Percentiles rank a stretch among this genome's conserved stretches.
Conservation (phyloP, 2,797 vertebrate genomes). For the Macropus fuliginosus region DNA sequence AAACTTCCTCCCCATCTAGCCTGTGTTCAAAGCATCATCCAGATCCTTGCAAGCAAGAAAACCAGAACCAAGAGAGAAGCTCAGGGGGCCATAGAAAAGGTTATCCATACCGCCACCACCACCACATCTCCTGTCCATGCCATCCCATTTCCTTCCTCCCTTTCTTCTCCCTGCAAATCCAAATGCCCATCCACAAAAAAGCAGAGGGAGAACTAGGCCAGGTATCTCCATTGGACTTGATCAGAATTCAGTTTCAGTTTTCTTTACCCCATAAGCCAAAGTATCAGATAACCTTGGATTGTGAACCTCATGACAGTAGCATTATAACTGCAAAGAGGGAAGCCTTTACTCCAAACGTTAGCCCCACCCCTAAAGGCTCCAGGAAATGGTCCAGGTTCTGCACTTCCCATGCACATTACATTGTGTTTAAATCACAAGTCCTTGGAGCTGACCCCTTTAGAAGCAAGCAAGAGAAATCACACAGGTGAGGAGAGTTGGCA, state of each 20-base stretch:
- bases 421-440: conserved; percentile 4
- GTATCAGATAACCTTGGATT: conserved; percentile 24
- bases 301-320: neutral
- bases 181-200: conserved; percentile 35
- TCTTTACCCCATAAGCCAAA: conserved; percentile 26
- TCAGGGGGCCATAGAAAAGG: conserved; percentile 27
- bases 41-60: no score
- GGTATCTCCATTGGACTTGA: neutral
- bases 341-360: neutral
- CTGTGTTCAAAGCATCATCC: neutral
- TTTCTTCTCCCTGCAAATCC: neutral
- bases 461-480: conserved; percentile 43
- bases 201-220: conserved; percentile 16
- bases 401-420: conserved; percentile 24
- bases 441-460: conserved; percentile 40
- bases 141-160: neutral
- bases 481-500: conserved; percentile 39
- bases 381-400: neutral
- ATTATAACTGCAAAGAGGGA: conserved; percentile 8
- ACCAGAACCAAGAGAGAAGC: neutral
- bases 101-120: neutral
- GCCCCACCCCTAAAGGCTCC: conserved; percentile 1
- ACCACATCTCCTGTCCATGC: neutral
- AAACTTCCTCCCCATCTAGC: neutral
- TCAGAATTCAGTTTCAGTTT: conserved; percentile 33